A percentile compares a stretch with the other conserved stretches of the same genome.
Conservation (phyloP, 1,140 invertebrate species). For the Scaptodrosophila lebanonensis region DNA sequence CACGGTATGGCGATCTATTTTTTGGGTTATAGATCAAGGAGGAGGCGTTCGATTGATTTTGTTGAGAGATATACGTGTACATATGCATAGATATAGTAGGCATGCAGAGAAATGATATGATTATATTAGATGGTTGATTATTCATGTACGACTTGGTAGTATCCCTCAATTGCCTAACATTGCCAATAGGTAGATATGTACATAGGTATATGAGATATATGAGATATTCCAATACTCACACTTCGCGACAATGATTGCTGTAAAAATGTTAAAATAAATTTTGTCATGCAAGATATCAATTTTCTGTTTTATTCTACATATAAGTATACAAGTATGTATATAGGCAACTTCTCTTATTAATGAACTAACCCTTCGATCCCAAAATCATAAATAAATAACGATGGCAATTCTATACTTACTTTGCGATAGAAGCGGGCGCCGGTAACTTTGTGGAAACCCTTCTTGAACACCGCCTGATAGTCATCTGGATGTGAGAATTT, state of each 20-base stretch:
- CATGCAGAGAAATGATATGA: neutral
- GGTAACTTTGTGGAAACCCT: conserved; percentile 90
- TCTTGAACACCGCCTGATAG: conserved; percentile 89
- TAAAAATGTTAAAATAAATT: conserved; percentile 62
- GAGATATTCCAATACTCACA: conserved; percentile 45
- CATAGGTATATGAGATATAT: neutral
- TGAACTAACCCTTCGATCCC: neutral
- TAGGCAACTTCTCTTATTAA: neutral
- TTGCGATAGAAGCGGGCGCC: conserved; percentile 87
- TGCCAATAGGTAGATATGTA: conserved; percentile 10
- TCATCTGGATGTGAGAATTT: conserved; percentile 91
- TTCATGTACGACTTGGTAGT: too few relatives aligned
- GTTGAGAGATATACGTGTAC: neutral
- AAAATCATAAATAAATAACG: too few relatives aligned
- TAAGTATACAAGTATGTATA: conserved; percentile 17
- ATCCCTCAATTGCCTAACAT: neutral
- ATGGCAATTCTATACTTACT: conserved; percentile 77
- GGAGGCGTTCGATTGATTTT: neutral
- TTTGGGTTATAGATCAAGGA: conserved; percentile 1
- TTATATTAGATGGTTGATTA: conserved; percentile 2
- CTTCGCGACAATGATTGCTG: conserved; percentile 70
- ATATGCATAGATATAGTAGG: neutral
- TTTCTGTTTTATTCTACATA: conserved; percentile 15
- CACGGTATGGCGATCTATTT: conserved; percentile 87
- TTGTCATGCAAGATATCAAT: conserved; percentile 37